Percentiles rank a stretch among this genome's conserved stretches.
phyloP scores from a whole-genome alignment of 2,113 vertebrate genomes.

The Struthio camelus region DNA sequence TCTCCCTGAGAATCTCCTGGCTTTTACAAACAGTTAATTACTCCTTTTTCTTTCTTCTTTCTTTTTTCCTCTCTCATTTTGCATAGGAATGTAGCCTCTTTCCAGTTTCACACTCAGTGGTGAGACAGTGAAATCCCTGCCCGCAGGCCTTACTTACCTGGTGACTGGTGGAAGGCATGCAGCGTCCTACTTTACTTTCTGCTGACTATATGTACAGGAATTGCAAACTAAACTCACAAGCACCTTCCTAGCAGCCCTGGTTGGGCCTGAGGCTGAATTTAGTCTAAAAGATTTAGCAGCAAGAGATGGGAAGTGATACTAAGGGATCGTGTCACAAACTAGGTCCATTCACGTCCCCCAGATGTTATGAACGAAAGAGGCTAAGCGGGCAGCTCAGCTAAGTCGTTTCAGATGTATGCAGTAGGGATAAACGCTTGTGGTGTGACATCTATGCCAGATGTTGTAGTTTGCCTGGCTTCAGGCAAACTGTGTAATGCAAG shows the following conservation, averaged over 20 bases:
- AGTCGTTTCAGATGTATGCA: neutral
- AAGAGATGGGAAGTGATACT: neutral
- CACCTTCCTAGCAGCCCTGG: neutral
- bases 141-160: neutral
- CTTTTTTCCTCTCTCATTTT: neutral
- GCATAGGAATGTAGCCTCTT: neutral
- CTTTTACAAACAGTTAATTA: neutral
- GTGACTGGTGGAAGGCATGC: fast-evolving
- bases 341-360: neutral
- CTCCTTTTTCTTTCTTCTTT: neutral
- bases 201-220: neutral
- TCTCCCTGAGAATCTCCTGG: neutral
- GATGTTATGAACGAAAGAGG: neutral
- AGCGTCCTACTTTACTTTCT: neutral
- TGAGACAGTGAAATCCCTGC: neutral
- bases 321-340: neutral
- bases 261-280: conserved; percentile 8
- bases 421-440: neutral
- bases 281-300: neutral
- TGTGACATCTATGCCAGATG: neutral
- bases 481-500: neutral
- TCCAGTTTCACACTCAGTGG: neutral
- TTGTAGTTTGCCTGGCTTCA: neutral
- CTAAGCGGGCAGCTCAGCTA: neutral
- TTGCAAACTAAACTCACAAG: neutral